Evolutionary conservation across 2,113 vertebrate species (phyloP).

Genomic region (Gnathonemus echidnorhynchus): DNA sequence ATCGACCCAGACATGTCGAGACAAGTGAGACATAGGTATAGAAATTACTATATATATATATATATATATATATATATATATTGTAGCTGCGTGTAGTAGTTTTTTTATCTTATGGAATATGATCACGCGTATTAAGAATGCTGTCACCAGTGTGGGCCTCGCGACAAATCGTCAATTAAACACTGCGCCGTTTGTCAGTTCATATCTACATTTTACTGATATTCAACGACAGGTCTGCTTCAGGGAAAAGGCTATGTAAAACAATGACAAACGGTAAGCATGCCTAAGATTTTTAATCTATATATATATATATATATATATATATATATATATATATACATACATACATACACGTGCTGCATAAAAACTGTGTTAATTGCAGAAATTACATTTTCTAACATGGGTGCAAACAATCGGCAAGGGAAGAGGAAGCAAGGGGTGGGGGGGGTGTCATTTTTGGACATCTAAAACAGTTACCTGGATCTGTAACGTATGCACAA

Average conservation of each 20-base stretch:
- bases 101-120: not conserved
- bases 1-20: not conserved
- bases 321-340: too few relatives aligned
- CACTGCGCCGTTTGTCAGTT: not conserved
- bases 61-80: not conserved
- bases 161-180: not conserved
- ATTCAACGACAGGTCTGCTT: not conserved
- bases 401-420: not conserved
- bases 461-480: not conserved
- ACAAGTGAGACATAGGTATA: not conserved
- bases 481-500: conserved; percentile 7
- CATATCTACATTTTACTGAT: not conserved
- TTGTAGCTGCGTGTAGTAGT: not conserved
- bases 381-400: not conserved
- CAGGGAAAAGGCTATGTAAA: not conserved
- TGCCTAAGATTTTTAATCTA: not conserved
- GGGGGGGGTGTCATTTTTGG: not conserved
- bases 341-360: not conserved
- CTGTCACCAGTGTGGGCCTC: not conserved
- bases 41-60: not conserved
- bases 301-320: too few relatives aligned
- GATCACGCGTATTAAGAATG: not conserved
- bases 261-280: not conserved
- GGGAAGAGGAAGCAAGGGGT: not conserved
- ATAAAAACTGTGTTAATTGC: not conserved